Percentiles rank a stretch among this genome's conserved stretches.
Conservation (phyloP, 2,797 vertebrate species). For the Margarornis squamiger region DNA sequence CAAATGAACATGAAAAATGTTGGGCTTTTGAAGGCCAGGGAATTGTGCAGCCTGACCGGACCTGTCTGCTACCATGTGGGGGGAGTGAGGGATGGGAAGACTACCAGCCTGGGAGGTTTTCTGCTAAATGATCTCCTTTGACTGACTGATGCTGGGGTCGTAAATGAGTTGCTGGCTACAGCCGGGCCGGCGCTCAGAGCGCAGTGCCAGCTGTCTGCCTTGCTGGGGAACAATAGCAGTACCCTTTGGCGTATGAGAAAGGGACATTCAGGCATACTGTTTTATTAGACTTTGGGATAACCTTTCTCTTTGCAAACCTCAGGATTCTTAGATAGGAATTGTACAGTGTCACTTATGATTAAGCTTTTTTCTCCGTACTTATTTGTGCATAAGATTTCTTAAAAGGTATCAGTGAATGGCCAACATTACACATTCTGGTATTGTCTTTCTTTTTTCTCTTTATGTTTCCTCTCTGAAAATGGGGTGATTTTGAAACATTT, state of each 20-base stretch:
- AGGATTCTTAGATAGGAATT: constrained; percentile 62
- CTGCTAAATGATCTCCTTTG: constrained; percentile 80
- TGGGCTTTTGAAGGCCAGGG: constrained; percentile 71
- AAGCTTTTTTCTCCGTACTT: constrained; percentile 32
- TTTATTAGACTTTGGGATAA: constrained; percentile 63
- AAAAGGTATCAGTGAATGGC: neutral
- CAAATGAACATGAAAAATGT: constrained; percentile 84
- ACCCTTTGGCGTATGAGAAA: constrained; percentile 74
- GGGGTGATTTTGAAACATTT: neutral
- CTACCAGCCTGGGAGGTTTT: constrained; percentile 82
- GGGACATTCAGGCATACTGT: constrained; percentile 52
- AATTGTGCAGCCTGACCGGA: constrained; percentile 74
- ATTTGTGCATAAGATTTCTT: constrained; percentile 21
- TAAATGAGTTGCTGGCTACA: constrained; percentile 80
- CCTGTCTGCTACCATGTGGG: constrained; percentile 74
- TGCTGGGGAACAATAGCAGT: constrained; percentile 75
- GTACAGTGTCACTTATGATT: constrained; percentile 66
- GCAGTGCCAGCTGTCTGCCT: constrained; percentile 88
- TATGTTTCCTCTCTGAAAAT: neutral
- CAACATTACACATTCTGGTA: neutral
- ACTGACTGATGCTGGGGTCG: constrained; percentile 76
- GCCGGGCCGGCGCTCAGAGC: constrained; percentile 82
- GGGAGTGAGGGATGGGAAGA: constrained; percentile 70
- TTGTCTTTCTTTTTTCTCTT: neutral
- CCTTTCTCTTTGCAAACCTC: constrained; percentile 53